A percentile compares a stretch with the other conserved stretches of the same genome.
These are phyloP conservation scores for Coryphaenoides rupestris DNA, from an alignment of 2,113 vertebrate genomes.

Conservation along the genomic window DNA sequence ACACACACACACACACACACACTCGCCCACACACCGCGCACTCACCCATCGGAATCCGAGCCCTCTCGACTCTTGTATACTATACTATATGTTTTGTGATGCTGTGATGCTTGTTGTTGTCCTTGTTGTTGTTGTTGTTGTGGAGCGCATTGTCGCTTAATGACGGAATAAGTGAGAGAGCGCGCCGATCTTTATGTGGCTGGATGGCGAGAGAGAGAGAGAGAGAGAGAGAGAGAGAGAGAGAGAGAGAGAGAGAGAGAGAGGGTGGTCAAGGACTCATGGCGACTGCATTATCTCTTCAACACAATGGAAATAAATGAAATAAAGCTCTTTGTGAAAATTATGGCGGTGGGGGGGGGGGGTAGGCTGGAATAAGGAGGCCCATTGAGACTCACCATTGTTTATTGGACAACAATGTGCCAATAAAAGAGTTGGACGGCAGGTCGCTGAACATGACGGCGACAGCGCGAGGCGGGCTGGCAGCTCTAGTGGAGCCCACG, in stretches of 20 bases:
- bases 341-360: too few species aligned
- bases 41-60: conserved; percentile 19
- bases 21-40: too few species aligned
- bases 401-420: conserved; percentile 37
- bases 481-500: neutral
- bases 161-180: neutral
- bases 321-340: conserved; percentile 40
- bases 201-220: neutral
- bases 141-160: neutral
- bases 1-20: too few species aligned
- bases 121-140: conserved; percentile 27
- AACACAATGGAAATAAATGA: conserved; percentile 23
- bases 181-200: neutral
- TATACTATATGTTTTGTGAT: neutral
- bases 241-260: neutral
- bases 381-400: conserved; percentile 44
- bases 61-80: neutral
- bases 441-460: conserved; percentile 11
- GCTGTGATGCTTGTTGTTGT: conserved; percentile 18
- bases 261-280: conserved; percentile 16
- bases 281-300: conserved; percentile 12
- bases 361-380: conserved; percentile 28
- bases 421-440: conserved; percentile 47
- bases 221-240: conserved; percentile 12
- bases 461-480: neutral